phyloP scores from a whole-genome alignment of 2,113 vertebrate species.

The Otis tarda region DNA sequence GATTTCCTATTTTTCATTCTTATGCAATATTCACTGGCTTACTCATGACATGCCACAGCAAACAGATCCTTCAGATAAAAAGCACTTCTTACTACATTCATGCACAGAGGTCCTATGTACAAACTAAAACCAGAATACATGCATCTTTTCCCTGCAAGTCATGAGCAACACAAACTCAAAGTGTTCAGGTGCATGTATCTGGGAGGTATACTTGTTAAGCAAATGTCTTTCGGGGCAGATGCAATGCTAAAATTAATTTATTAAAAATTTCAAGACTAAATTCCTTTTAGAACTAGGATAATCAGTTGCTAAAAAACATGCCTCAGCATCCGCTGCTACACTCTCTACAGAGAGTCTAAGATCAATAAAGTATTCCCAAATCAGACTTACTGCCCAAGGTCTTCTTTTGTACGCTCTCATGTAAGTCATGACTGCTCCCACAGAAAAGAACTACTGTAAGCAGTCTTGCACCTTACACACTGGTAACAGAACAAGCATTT shows the following conservation, averaged over 20 bases:
- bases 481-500: background rate
- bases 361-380: background rate
- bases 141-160: background rate
- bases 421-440: background rate
- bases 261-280: background rate
- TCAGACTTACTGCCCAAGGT: background rate
- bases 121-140: background rate
- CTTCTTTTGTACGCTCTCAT: background rate
- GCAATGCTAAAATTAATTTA: background rate
- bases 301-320: background rate
- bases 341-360: background rate
- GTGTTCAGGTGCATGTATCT: background rate
- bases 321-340: background rate
- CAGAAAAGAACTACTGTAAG: background rate
- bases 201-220: background rate
- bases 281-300: background rate
- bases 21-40: background rate
- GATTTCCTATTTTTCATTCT: slow-evolving; percentile 13
- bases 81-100: background rate
- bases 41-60: too few relatives aligned
- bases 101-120: background rate
- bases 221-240: background rate
- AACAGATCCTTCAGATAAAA: too few relatives aligned
- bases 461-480: background rate
- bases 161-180: background rate